A percentile compares a stretch with the other conserved stretches of the same genome.
These are phyloP conservation scores for Drosophila takahashii DNA, from an alignment of 1,140 invertebrate species.

Conservation along the genomic window DNA sequence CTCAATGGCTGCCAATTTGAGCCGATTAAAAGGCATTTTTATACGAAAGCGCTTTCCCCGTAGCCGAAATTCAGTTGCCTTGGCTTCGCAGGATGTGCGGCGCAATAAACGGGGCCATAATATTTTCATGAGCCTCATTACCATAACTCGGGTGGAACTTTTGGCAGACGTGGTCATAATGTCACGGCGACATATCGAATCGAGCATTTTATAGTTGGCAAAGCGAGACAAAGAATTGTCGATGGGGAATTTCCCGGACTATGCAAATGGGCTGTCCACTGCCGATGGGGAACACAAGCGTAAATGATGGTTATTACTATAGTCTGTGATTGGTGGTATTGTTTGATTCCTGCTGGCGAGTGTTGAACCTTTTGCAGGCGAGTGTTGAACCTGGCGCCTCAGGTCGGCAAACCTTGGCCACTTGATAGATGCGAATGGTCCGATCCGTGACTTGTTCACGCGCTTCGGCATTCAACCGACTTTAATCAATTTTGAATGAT, in stretches of 20 bases:
- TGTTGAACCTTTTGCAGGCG: slow-evolving; percentile 28
- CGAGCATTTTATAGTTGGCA: slow-evolving; percentile 27
- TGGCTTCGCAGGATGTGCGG: slow-evolving; percentile 1
- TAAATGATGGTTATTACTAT: slow-evolving; percentile 56
- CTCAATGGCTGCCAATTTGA: slow-evolving; percentile 36
- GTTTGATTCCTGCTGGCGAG: slow-evolving; percentile 37
- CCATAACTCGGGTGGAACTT: slow-evolving; percentile 15
- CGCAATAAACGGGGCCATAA: slow-evolving; percentile 34
- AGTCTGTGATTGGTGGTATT: slow-evolving; percentile 50
- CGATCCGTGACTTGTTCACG: neutral
- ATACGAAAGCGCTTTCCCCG: slow-evolving; percentile 18
- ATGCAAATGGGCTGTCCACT: slow-evolving; percentile 53
- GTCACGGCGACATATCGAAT: slow-evolving; percentile 31
- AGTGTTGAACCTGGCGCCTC: slow-evolving; percentile 37
- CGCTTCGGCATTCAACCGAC: slow-evolving; percentile 2
- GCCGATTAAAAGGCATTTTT: slow-evolving; percentile 41
- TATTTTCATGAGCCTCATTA: slow-evolving; percentile 48
- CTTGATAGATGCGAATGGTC: slow-evolving; percentile 34
- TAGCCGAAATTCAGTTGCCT: slow-evolving; percentile 30
- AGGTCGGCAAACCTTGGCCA: slow-evolving; percentile 40
- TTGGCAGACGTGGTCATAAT: slow-evolving; percentile 10
- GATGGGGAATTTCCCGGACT: slow-evolving; percentile 10
- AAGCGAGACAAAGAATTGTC: neutral
- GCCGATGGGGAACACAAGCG: slow-evolving; percentile 37
- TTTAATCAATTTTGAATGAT: slow-evolving; percentile 63